Percentiles rank a stretch among this genome's conserved stretches.
These are phyloP conservation scores for Cryptocheilus praepositus DNA, from an alignment of 2,888 invertebrate species.

Conservation along the genomic window DNA sequence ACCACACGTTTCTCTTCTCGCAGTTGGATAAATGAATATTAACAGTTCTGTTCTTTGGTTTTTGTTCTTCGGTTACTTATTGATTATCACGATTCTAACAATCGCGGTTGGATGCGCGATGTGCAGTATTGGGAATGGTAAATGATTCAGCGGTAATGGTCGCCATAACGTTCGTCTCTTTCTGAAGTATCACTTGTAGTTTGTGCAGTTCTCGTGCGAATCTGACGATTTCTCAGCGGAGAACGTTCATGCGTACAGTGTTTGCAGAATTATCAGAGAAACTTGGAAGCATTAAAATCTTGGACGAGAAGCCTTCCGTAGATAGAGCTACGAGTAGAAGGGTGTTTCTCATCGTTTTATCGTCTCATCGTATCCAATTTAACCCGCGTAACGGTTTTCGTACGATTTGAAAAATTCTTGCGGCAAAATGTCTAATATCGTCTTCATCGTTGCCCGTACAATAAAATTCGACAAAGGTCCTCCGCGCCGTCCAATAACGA, in stretches of 20 bases:
- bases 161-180: too few relatives aligned
- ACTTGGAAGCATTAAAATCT: conserved; percentile 1
- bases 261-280: background rate
- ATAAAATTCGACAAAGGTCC: conserved; percentile 5
- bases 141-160: conserved; percentile 14
- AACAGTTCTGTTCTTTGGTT: too few relatives aligned
- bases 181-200: conserved; percentile 29
- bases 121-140: conserved; percentile 3
- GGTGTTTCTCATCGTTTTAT: conserved; percentile 1
- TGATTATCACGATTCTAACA: too few relatives aligned
- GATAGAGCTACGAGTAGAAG: background rate
- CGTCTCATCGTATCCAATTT: background rate
- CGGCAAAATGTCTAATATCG: background rate
- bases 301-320: background rate
- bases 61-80: too few relatives aligned
- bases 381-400: background rate
- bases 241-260: background rate
- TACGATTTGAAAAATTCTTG: conserved; percentile 1
- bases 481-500: background rate
- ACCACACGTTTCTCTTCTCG: too few relatives aligned
- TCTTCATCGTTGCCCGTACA: background rate
- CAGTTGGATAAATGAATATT: too few relatives aligned
- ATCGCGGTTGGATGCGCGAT: too few relatives aligned
- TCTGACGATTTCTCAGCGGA: conserved; percentile 26
- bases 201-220: conserved; percentile 41